Evolutionary conservation across 2,113 vertebrate genomes (phyloP).

Genomic region (Dipodomys merriami): DNA sequence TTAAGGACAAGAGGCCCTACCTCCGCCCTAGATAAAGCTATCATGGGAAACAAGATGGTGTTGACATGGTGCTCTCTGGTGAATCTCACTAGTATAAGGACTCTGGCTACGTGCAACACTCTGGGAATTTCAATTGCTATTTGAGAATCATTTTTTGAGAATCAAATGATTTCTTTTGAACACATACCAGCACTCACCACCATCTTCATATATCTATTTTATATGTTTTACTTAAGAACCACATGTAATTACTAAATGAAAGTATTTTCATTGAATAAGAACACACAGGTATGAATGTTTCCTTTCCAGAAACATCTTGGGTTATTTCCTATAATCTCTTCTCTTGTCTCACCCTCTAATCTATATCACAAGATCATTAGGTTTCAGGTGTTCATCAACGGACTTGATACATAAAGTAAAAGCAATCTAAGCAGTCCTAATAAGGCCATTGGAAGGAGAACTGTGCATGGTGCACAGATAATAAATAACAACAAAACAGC

Average conservation of each 20-base stretch:
- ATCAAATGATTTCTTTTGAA: neutral
- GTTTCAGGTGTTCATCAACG: constrained; percentile 14
- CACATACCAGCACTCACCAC: too few species aligned
- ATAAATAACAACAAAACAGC: neutral
- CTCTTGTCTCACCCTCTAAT: neutral
- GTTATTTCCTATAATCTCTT: neutral
- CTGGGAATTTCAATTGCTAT: too few species aligned
- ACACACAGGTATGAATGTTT: neutral
- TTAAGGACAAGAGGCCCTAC: neutral
- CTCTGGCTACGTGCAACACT: neutral
- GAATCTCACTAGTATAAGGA: neutral
- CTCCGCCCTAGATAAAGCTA: neutral
- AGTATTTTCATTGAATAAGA: neutral
- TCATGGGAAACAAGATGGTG: neutral
- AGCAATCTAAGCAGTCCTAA: neutral
- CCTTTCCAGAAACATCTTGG: neutral
- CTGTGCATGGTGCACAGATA: neutral
- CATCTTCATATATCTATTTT: neutral
- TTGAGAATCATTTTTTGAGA: neutral
- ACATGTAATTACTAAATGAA: neutral
- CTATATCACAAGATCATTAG: neutral
- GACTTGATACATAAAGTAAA: neutral
- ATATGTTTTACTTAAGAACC: neutral
- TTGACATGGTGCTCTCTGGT: neutral
- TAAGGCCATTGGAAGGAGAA: neutral